Conservation (phyloP, 2,888 invertebrate species). For the Sialis fuliginosa region DNA sequence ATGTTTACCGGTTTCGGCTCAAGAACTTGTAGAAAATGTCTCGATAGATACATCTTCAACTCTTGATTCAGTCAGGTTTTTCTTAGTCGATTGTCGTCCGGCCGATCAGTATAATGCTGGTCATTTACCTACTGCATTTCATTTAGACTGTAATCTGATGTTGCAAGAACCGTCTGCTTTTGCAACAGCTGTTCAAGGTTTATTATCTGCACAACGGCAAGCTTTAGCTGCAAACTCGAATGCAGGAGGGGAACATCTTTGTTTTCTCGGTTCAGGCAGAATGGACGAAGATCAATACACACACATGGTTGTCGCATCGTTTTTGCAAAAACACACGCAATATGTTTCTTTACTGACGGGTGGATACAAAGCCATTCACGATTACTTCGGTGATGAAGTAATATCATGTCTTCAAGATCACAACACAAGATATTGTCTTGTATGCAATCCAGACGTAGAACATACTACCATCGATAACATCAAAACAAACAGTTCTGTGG, state of each 20-base stretch:
- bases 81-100: slow-evolving; percentile 92
- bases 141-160: slow-evolving; percentile 94
- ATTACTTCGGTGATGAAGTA: slow-evolving; percentile 66
- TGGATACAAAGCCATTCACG: slow-evolving; percentile 74
- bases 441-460: slow-evolving; percentile 45
- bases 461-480: slow-evolving; percentile 13
- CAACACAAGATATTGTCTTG: slow-evolving; percentile 58
- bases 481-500: slow-evolving; percentile 29
- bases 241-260: slow-evolving; percentile 76
- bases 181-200: slow-evolving; percentile 81
- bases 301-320: slow-evolving; percentile 95
- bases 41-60: slow-evolving; percentile 40
- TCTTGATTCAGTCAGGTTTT: slow-evolving; percentile 63
- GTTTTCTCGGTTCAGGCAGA: slow-evolving; percentile 84
- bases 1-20: slow-evolving; percentile 90
- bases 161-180: slow-evolving; percentile 92
- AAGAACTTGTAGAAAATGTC: slow-evolving; percentile 76
- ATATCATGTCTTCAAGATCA: slow-evolving; percentile 60
- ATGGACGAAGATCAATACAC: slow-evolving; percentile 91
- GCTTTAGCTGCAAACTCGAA: slow-evolving; percentile 72
- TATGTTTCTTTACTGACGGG: slow-evolving; percentile 86
- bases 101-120: slow-evolving; percentile 94
- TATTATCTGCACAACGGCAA: slow-evolving; percentile 76
- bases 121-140: slow-evolving; percentile 93
- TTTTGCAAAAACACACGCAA: slow-evolving; percentile 82